Percentiles rank a stretch among this genome's conserved stretches.
phyloP scores from a whole-genome alignment of 2,797 vertebrate genomes.

The Nyctalus aviator region DNA sequence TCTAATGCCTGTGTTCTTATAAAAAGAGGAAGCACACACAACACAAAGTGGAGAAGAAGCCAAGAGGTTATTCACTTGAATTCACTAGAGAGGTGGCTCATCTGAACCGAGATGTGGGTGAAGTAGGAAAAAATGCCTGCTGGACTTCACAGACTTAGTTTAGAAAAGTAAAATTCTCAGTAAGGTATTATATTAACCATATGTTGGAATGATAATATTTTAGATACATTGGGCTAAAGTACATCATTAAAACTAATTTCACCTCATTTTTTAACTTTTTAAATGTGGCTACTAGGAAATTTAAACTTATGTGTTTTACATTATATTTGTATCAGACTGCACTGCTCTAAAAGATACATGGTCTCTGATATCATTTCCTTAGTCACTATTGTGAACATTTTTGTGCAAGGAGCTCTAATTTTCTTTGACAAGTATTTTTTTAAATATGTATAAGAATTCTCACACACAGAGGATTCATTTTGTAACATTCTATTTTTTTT shows the following conservation, averaged over 20 bases:
- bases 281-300: not conserved
- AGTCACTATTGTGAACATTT: not conserved
- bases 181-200: not conserved
- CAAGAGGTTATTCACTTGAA: not conserved
- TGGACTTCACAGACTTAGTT: not conserved
- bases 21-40: not conserved
- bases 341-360: not conserved
- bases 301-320: not conserved
- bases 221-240: not conserved
- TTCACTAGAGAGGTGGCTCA: not conserved
- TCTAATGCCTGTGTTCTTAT: not conserved
- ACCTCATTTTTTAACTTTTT: not conserved
- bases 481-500: not conserved
- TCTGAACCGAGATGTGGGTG: not conserved
- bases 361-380: not conserved
- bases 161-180: not conserved
- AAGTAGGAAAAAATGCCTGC: not conserved
- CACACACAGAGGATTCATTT: not conserved
- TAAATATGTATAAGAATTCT: not conserved
- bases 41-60: not conserved
- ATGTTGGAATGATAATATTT: not conserved
- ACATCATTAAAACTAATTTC: not conserved
- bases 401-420: slow-evolving; percentile 33
- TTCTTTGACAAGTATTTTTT: not conserved
- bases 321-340: not conserved